Evolutionary conservation across 1,140 invertebrate genomes (phyloP).

Genomic region (Eumaeus atala): DNA sequence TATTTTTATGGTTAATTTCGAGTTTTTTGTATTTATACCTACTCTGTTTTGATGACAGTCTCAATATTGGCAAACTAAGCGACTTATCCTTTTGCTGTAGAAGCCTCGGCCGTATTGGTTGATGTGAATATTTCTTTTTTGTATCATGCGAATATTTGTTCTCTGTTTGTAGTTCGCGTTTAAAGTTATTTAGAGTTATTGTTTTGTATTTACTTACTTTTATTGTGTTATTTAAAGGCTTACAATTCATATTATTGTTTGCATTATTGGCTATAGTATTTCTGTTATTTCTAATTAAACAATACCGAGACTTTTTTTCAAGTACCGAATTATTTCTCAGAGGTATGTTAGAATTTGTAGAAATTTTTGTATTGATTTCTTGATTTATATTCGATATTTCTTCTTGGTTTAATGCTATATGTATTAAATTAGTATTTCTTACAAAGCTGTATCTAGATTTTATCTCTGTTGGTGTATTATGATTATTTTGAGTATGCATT

Average conservation of each 20-base stretch:
- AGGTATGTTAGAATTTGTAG: neutral
- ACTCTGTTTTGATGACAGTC: neutral
- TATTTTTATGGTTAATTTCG: neutral
- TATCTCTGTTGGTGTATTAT: neutral
- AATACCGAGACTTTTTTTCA: conserved; percentile 30
- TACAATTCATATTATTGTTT: conserved; percentile 13
- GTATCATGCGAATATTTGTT: too few species aligned
- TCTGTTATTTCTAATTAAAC: conserved; percentile 26
- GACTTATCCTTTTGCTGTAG: neutral
- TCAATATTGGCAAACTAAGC: neutral
- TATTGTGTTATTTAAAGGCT: conserved; percentile 24
- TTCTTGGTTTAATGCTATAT: neutral
- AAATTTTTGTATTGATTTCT: neutral
- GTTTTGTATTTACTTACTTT: conserved; percentile 60
- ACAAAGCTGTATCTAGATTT: conserved; percentile 32
- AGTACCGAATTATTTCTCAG: neutral
- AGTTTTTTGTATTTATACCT: neutral
- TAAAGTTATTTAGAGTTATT: conserved; percentile 33
- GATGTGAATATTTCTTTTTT: conserved; percentile 4
- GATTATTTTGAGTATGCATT: neutral
- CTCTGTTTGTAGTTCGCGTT: conserved; percentile 20
- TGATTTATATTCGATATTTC: neutral
- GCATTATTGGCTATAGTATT: neutral
- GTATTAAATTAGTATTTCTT: conserved; percentile 12
- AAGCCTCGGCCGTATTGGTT: neutral